Conservation (phyloP, 2,113 vertebrate species). For the Zosterops lateralis region DNA sequence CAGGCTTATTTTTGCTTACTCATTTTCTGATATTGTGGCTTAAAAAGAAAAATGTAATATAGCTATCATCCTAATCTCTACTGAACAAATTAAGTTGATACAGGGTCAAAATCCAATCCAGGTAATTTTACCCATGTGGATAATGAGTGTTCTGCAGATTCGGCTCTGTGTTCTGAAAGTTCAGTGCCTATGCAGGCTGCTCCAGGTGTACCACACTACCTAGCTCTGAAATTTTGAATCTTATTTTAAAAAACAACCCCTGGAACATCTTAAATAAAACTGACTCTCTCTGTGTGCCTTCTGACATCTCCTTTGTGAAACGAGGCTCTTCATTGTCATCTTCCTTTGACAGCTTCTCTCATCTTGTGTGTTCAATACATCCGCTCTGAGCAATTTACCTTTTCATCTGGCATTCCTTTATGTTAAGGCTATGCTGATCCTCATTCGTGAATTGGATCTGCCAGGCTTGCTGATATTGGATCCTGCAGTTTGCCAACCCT, state of each 20-base stretch:
- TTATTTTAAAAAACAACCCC: background rate
- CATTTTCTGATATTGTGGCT: background rate
- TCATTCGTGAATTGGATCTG: background rate
- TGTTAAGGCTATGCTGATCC: conserved; percentile 9
- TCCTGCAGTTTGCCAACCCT: background rate
- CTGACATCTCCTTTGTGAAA: conserved; percentile 6
- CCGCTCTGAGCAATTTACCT: background rate
- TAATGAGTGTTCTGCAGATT: background rate
- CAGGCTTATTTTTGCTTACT: background rate
- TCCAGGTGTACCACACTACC: background rate
- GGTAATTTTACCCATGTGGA: background rate
- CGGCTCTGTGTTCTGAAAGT: background rate
- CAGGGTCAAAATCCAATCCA: background rate
- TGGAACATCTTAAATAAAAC: background rate
- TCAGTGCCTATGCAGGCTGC: background rate
- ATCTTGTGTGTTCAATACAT: background rate
- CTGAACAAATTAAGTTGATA: background rate
- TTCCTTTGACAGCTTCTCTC: conserved; percentile 34
- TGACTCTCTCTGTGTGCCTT: background rate
- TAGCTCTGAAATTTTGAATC: background rate
- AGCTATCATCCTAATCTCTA: background rate
- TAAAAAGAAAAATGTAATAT: background rate
- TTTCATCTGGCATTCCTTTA: conserved; percentile 33
- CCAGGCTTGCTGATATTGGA: background rate
- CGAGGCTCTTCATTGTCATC: conserved; percentile 1